phyloP scores from a whole-genome alignment of 2,888 invertebrate species.

The Fabriciana adippe region DNA sequence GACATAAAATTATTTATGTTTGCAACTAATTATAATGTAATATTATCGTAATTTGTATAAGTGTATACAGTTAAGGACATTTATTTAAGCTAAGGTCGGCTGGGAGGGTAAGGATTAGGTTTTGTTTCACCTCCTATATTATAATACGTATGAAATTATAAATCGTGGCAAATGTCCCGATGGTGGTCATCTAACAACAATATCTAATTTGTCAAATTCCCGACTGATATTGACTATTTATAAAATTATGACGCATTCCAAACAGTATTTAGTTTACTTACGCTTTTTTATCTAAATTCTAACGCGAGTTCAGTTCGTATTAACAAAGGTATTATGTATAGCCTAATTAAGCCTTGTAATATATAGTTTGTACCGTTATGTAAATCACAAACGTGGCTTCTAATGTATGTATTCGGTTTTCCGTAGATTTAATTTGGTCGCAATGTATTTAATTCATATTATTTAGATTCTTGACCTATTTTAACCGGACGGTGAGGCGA shows the following conservation, averaged over 20 bases:
- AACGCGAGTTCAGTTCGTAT: constrained; percentile 47
- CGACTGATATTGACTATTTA: constrained; percentile 60
- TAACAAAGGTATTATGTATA: constrained; percentile 51
- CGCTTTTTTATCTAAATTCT: constrained; percentile 58
- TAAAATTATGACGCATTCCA: constrained; percentile 74
- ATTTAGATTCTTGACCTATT: constrained; percentile 30
- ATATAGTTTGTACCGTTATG: constrained; percentile 46
- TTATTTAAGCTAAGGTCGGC: constrained; percentile 60
- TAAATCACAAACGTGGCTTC: constrained; percentile 57
- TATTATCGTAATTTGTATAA: constrained; percentile 67
- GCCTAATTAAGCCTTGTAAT: constrained; percentile 48
- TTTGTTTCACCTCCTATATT: constrained; percentile 71
- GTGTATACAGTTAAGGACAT: constrained; percentile 64
- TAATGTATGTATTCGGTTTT: constrained; percentile 43
- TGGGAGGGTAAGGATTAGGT: constrained; percentile 71
- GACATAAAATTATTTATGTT: constrained; percentile 72
- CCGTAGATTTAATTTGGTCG: constrained; percentile 45
- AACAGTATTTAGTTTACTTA: constrained; percentile 66
- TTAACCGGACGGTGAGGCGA: constrained; percentile 28
- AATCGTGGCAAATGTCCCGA: constrained; percentile 57
- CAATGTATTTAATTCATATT: constrained; percentile 48
- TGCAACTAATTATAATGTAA: constrained; percentile 77
- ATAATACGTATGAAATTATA: constrained; percentile 48
- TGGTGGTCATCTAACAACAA: constrained; percentile 63
- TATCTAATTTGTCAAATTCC: constrained; percentile 39